A percentile compares a stretch with the other conserved stretches of the same genome.
Conservation (phyloP, 2,888 invertebrate species). For the Lycia hirtaria region DNA sequence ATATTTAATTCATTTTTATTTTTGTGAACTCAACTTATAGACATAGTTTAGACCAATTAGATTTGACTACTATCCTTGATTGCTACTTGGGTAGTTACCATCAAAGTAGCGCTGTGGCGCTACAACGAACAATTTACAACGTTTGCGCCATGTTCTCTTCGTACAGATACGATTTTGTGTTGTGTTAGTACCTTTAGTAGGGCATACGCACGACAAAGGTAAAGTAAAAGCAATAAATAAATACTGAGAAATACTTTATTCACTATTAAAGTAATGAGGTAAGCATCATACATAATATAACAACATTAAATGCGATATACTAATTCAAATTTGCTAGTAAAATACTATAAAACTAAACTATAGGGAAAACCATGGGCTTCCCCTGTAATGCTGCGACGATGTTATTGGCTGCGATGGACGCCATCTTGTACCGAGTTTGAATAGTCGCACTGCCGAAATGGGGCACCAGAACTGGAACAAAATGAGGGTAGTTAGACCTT, state of each 20-base stretch:
- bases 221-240: too few relatives aligned
- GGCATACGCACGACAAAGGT: too few relatives aligned
- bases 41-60: too few relatives aligned
- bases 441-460: slow-evolving; percentile 94
- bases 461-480: slow-evolving; percentile 89
- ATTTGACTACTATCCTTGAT: too few relatives aligned
- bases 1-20: too few relatives aligned
- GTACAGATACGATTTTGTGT: too few relatives aligned
- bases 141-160: too few relatives aligned
- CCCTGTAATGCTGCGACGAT: slow-evolving; percentile 89
- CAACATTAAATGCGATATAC: neutral
- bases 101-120: too few relatives aligned
- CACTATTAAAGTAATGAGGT: slow-evolving; percentile 1
- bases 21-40: too few relatives aligned
- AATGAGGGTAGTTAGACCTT: slow-evolving; percentile 11
- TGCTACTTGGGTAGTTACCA: too few relatives aligned
- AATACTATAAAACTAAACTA: slow-evolving; percentile 24
- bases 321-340: neutral
- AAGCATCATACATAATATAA: neutral
- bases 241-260: slow-evolving; percentile 1
- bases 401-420: slow-evolving; percentile 90
- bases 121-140: too few relatives aligned
- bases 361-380: slow-evolving; percentile 76
- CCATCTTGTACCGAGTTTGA: slow-evolving; percentile 91
- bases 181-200: too few relatives aligned